phyloP scores from a whole-genome alignment of 2,113 vertebrate species.

The Platanista minor region DNA sequence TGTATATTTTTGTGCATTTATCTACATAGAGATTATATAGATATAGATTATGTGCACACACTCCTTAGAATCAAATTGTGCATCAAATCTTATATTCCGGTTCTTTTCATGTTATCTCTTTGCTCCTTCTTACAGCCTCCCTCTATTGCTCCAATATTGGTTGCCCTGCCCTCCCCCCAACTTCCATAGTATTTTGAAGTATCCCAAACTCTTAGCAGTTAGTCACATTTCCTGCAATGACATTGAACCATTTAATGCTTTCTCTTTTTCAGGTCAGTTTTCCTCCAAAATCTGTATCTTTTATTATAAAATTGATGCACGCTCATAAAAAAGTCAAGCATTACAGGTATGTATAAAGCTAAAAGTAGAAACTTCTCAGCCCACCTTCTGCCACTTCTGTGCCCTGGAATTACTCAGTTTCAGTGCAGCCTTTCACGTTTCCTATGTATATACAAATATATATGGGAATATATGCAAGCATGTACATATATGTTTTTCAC shows the following conservation, averaged over 20 bases:
- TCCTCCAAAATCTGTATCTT: neutral
- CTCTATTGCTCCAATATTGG: too few species aligned
- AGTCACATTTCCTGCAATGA: neutral
- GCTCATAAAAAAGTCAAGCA: neutral
- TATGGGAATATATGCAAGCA: neutral
- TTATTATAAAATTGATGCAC: neutral
- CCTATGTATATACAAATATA: neutral
- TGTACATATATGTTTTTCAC: neutral
- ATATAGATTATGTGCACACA: neutral
- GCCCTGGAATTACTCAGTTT: neutral
- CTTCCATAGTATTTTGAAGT: neutral
- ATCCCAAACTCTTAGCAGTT: neutral
- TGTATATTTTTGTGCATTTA: neutral
- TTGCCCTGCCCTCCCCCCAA: neutral
- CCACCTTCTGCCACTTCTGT: neutral
- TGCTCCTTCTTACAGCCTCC: neutral
- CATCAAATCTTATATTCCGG: neutral
- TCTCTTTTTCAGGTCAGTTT: neutral
- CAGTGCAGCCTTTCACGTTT: neutral
- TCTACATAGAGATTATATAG: neutral
- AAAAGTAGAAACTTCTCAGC: neutral
- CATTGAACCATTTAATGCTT: neutral
- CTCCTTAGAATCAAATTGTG: neutral
- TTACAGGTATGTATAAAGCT: neutral
- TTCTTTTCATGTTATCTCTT: neutral